Base-by-base conservation (phyloP, 2,797 vertebrate genomes). In the Chrysocyon brachyurus region DNA sequence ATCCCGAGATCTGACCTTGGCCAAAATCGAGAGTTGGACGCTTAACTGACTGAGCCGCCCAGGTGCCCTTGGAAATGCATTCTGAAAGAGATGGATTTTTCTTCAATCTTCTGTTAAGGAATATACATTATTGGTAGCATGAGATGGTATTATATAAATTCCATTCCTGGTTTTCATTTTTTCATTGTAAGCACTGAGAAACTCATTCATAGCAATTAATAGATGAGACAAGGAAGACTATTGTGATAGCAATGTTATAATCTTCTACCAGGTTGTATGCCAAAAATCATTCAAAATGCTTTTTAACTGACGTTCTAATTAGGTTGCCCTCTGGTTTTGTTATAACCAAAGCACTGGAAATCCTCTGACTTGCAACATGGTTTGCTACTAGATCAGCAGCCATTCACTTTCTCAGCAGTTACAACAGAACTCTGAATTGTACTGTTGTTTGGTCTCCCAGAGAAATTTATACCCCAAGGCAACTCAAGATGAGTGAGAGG, bases 301-400 rank as follows among this genome's bases (percentile, higher is more conserved):
- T 46, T 46, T 59, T 94, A n/a, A 83, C 26, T 73, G 52, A 75
- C 57, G 46, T 84, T 96, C 96, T 83, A 94, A 95, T 94, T 95
- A 93, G 52, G 22, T 81, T 90, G 11, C 26, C 61, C 9, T 57
- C 92, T 26, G 81, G 17, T 94, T 96, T 96, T 79, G 11, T 89
- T 24, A 36, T 75, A 94, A 86, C 22, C 22, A 89, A 88, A 94
- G 5, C 17, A 26, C 6, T 79, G 49, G 64, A 88, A 84, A 12
- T 96, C 78, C 92, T 49, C 9, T 95, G 86, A 95, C 33, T 96
- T 91, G 63, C 7, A 96, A 96, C 94, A 89, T 66, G n/a, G 68
- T 84, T 52, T 97, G n/a, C 90, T 96, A 49, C 2, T 59, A 68
- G 24, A 31, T 91, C 73, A 81, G 40, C 59, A 40, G 59, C 73